These are phyloP conservation scores for Ornithoptera alexandrae DNA, from an alignment of 2,888 invertebrate species.

Conservation along the genomic window DNA sequence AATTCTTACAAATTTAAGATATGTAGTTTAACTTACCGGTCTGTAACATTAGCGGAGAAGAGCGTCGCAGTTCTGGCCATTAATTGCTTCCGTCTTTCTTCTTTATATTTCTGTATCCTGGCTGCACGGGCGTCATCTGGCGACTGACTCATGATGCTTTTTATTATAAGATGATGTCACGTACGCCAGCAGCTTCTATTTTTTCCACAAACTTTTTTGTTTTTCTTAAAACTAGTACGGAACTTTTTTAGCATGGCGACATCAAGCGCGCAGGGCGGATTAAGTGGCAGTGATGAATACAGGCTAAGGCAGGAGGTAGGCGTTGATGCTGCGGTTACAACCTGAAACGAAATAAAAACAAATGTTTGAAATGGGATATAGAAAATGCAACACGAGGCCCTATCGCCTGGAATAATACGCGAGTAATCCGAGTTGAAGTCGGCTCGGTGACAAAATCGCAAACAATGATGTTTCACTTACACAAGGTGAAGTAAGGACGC, in stretches of 20 bases:
- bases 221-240: conserved; percentile 50
- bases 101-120: conserved; percentile 86
- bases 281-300: conserved; percentile 73
- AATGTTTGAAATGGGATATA: conserved; percentile 39
- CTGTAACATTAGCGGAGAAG: conserved; percentile 83
- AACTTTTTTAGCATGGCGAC: conserved; percentile 72
- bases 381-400: conserved; percentile 30
- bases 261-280: conserved; percentile 72
- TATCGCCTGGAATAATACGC: conserved; percentile 29
- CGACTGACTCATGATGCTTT: conserved; percentile 62
- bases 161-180: conserved; percentile 55
- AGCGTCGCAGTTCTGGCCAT: conserved; percentile 81
- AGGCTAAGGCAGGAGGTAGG: conserved; percentile 58
- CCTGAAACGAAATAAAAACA: conserved; percentile 55
- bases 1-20: not conserved
- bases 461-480: conserved; percentile 65
- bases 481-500: conserved; percentile 41
- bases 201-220: conserved; percentile 46
- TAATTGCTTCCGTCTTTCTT: conserved; percentile 84
- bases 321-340: conserved; percentile 46
- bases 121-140: conserved; percentile 79
- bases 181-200: conserved; percentile 53
- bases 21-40: conserved; percentile 51
- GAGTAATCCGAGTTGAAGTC: conserved; percentile 42
- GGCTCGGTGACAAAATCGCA: conserved; percentile 46